Evolutionary conservation across 2,113 vertebrate species (phyloP).

Genomic region (Deroptyus accipitrinus): DNA sequence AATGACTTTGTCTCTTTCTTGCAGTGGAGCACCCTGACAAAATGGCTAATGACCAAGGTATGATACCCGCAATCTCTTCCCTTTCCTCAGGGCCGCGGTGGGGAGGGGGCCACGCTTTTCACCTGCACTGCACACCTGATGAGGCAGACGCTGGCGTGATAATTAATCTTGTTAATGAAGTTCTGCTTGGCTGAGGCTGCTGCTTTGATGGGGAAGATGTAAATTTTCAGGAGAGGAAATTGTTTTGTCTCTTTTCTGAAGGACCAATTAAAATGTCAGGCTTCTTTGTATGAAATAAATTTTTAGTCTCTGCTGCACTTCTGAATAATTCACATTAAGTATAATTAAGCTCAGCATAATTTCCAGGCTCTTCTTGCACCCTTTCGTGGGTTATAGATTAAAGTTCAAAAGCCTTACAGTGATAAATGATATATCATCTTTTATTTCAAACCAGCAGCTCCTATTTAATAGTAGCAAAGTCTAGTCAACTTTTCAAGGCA

Average conservation of each 20-base stretch:
- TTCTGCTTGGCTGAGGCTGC: conserved; percentile 67
- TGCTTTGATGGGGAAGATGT: conserved; percentile 70
- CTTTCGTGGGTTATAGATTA: conserved; percentile 60
- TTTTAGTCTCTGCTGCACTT: conserved; percentile 68
- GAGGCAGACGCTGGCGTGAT: not conserved
- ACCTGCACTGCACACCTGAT: conserved; percentile 69
- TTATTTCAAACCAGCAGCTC: not conserved
- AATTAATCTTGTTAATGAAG: conserved; percentile 81
- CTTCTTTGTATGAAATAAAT: conserved; percentile 76
- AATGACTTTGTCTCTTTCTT: conserved; percentile 62
- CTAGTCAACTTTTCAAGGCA: conserved; percentile 41
- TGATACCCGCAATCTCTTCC: conserved; percentile 15
- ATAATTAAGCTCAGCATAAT: conserved; percentile 77
- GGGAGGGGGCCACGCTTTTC: not conserved
- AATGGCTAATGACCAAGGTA: conserved; percentile 98
- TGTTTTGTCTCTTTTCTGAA: conserved; percentile 81
- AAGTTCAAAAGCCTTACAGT: conserved; percentile 26
- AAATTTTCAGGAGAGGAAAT: conserved; percentile 79
- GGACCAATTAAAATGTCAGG: conserved; percentile 81
- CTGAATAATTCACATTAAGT: conserved; percentile 78
- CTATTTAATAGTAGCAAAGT: conserved; percentile 30
- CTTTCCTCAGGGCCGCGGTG: not conserved
- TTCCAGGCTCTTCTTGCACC: conserved; percentile 60
- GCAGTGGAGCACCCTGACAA: conserved; percentile 94
- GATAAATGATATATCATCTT: conserved; percentile 27